Evolutionary conservation across 2,888 invertebrate genomes (phyloP).

Genomic region (Stictocephala bisonia): DNA sequence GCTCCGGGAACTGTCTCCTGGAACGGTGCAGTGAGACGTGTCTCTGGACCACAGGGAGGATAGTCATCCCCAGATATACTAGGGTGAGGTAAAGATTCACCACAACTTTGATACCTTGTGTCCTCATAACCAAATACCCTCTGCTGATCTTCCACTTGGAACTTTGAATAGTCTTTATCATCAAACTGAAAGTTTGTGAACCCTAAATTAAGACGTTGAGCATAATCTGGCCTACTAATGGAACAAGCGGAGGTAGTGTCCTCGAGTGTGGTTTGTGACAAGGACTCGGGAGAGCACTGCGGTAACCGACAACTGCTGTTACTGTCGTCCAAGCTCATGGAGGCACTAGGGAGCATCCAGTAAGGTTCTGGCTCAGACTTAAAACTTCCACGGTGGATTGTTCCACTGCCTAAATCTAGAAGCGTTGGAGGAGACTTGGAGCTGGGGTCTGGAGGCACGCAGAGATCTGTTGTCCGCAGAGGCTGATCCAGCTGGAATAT

Average conservation of each 20-base stretch:
- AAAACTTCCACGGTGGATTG: conserved; percentile 70
- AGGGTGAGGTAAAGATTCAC: background rate
- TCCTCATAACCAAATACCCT: conserved; percentile 42
- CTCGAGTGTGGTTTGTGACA: background rate
- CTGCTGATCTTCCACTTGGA: conserved; percentile 16
- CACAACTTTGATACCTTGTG: conserved; percentile 33
- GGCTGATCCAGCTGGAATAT: conserved; percentile 83
- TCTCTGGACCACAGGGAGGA: conserved; percentile 14
- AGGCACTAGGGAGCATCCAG: conserved; percentile 40
- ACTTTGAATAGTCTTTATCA: conserved; percentile 43
- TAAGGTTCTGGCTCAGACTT: conserved; percentile 66
- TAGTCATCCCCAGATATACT: background rate
- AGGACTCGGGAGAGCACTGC: conserved; percentile 43
- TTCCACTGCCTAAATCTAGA: conserved; percentile 78
- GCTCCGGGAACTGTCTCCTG: background rate
- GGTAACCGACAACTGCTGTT: conserved; percentile 63
- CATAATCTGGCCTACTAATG: conserved; percentile 28
- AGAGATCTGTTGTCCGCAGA: conserved; percentile 67
- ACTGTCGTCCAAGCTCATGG: conserved; percentile 66
- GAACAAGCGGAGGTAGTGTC: conserved; percentile 35
- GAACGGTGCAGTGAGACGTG: conserved; percentile 17
- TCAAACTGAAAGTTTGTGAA: conserved; percentile 46
- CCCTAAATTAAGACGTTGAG: conserved; percentile 35
- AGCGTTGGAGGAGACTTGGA: conserved; percentile 71
- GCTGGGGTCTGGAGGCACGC: conserved; percentile 31